Percentiles rank a stretch among this genome's conserved stretches.
Conservation (phyloP, 2,113 vertebrate genomes). For the Trematomus loennbergii region DNA sequence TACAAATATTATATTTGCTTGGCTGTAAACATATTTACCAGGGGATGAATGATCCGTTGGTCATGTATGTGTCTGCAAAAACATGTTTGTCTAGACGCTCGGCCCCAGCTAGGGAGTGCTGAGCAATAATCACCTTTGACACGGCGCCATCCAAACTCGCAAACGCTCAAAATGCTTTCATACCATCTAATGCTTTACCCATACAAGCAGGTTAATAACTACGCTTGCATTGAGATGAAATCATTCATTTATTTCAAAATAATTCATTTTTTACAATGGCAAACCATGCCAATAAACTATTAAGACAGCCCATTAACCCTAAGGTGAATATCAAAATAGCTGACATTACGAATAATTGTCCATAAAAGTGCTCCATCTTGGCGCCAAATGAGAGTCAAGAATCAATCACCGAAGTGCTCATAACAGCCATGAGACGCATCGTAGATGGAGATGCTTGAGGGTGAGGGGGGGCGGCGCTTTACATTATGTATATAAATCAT, state of each 20-base stretch:
- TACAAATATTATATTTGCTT: slow-evolving; percentile 70
- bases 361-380: slow-evolving; percentile 38
- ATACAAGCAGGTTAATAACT: slow-evolving; percentile 27
- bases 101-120: slow-evolving; percentile 10
- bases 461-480: slow-evolving; percentile 15
- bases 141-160: neutral
- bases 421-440: slow-evolving; percentile 50
- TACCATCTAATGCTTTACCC: neutral
- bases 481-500: slow-evolving; percentile 52
- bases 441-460: neutral
- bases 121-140: slow-evolving; percentile 47
- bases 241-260: slow-evolving; percentile 23
- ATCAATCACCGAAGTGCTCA: slow-evolving; percentile 59
- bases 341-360: slow-evolving; percentile 39
- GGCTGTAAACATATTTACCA: slow-evolving; percentile 72
- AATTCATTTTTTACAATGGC: slow-evolving; percentile 8
- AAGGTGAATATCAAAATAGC: slow-evolving; percentile 33
- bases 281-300: slow-evolving; percentile 31
- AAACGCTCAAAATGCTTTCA: slow-evolving; percentile 10
- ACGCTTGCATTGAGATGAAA: neutral
- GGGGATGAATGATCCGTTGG: slow-evolving; percentile 54
- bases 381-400: slow-evolving; percentile 49
- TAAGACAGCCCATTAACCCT: slow-evolving; percentile 44
- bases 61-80: slow-evolving; percentile 50
- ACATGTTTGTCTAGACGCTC: slow-evolving; percentile 32